Evolutionary conservation across 2,888 invertebrate species (phyloP).

Genomic region (Campaea margaritaria): DNA sequence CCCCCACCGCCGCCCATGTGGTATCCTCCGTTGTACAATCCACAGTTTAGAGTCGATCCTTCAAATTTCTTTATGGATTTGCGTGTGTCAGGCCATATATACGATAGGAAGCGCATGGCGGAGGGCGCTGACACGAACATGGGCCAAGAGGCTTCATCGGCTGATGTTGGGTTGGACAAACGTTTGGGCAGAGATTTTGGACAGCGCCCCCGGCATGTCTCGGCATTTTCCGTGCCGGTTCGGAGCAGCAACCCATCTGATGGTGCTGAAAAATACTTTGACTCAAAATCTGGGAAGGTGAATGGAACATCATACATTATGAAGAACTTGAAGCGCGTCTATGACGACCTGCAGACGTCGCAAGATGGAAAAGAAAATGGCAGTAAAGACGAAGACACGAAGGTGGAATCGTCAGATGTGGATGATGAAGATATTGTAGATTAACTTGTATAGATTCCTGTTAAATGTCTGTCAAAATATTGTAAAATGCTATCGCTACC

Average conservation of each 20-base stretch:
- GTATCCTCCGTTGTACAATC: constrained; percentile 92
- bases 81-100: constrained; percentile 93
- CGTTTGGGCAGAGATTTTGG: constrained; percentile 72
- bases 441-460: too few species aligned
- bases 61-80: constrained; percentile 94
- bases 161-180: constrained; percentile 68
- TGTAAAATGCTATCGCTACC: too few species aligned
- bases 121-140: constrained; percentile 76
- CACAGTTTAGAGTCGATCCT: constrained; percentile 94
- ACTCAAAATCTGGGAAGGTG: constrained; percentile 58
- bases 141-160: constrained; percentile 60
- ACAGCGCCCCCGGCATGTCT: constrained; percentile 86
- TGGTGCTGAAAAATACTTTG: constrained; percentile 68
- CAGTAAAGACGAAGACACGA: constrained; percentile 60
- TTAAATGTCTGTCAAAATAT: too few species aligned
- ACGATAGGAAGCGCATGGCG: constrained; percentile 89
- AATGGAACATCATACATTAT: constrained; percentile 90
- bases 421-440: constrained; percentile 78
- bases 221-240: constrained; percentile 92
- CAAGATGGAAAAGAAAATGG: constrained; percentile 56
- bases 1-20: constrained; percentile 91
- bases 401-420: constrained; percentile 72
- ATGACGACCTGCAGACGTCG: constrained; percentile 85
- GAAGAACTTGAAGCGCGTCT: constrained; percentile 89
- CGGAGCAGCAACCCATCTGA: constrained; percentile 64